Evolutionary conservation across 2,797 vertebrate genomes (phyloP).

Genomic region (Manis crassicaudata): DNA sequence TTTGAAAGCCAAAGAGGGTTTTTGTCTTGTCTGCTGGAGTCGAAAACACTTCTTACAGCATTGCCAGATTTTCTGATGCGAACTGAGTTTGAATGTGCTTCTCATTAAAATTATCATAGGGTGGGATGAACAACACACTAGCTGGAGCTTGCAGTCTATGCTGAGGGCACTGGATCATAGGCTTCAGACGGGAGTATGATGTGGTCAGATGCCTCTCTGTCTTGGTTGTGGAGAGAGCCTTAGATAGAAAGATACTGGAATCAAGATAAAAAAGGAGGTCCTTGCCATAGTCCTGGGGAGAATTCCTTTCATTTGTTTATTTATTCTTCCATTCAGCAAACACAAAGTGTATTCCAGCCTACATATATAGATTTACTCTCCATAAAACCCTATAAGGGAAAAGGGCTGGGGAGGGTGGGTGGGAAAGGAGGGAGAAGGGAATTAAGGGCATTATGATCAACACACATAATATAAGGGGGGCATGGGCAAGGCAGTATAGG

Average conservation of each 20-base stretch:
- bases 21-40: not conserved
- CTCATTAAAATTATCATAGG: slow-evolving; percentile 46
- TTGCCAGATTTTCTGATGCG: slow-evolving; percentile 15
- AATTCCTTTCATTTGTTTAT: slow-evolving; percentile 52
- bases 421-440: too few relatives aligned
- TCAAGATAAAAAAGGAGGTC: slow-evolving; percentile 34
- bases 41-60: slow-evolving; percentile 2
- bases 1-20: slow-evolving; percentile 39
- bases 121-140: slow-evolving; percentile 7
- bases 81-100: not conserved
- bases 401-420: too few relatives aligned
- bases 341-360: slow-evolving; percentile 27
- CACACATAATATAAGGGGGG: too few relatives aligned
- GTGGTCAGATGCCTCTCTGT: not conserved
- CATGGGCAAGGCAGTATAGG: too few relatives aligned
- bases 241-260: slow-evolving; percentile 38
- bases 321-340: slow-evolving; percentile 60
- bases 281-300: slow-evolving; percentile 12
- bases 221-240: not conserved
- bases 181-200: slow-evolving; percentile 35
- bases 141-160: not conserved
- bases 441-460: too few relatives aligned
- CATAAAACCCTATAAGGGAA: not conserved
- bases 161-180: not conserved
- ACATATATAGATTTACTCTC: slow-evolving; percentile 43